Conservation (phyloP, 2,888 invertebrate species). For the Drosophila rubida region DNA sequence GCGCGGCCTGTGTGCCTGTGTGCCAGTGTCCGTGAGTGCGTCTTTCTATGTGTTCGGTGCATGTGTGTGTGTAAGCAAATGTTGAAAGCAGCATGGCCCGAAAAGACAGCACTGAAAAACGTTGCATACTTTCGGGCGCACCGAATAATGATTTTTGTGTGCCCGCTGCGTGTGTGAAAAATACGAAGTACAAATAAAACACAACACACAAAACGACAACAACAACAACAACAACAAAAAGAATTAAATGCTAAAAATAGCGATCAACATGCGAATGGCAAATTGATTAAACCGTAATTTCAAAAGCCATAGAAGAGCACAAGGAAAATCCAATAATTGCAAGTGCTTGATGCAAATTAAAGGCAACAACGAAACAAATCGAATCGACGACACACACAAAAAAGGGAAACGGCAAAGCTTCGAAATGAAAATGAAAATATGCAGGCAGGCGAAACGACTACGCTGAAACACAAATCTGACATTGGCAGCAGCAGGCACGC, state of each 20-base stretch:
- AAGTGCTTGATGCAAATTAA: constrained; percentile 39
- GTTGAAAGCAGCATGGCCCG: constrained; percentile 77
- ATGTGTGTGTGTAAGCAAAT: constrained; percentile 59
- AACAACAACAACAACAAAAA: constrained; percentile 54
- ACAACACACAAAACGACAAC: background rate
- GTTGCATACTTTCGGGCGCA: constrained; percentile 70
- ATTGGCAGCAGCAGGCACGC: constrained; percentile 63
- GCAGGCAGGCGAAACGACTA: constrained; percentile 46
- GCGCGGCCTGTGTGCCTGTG: constrained; percentile 11
- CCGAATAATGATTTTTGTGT: constrained; percentile 77
- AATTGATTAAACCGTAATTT: constrained; percentile 16
- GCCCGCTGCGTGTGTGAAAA: constrained; percentile 49
- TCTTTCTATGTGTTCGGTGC: constrained; percentile 21
- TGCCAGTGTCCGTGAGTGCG: constrained; percentile 35
- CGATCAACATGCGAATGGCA: constrained; percentile 2
- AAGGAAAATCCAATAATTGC: constrained; percentile 48
- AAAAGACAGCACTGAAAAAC: constrained; percentile 70
- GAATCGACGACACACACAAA: background rate
- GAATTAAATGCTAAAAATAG: constrained; percentile 15
- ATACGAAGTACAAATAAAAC: constrained; percentile 54
- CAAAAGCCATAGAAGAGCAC: background rate
- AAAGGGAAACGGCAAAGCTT: constrained; percentile 20
- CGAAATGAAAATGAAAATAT: constrained; percentile 41
- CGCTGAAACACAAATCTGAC: constrained; percentile 62
- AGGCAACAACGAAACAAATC: constrained; percentile 14